Conservation (phyloP, 1,140 invertebrate genomes). For the Melitaea cinxia region DNA sequence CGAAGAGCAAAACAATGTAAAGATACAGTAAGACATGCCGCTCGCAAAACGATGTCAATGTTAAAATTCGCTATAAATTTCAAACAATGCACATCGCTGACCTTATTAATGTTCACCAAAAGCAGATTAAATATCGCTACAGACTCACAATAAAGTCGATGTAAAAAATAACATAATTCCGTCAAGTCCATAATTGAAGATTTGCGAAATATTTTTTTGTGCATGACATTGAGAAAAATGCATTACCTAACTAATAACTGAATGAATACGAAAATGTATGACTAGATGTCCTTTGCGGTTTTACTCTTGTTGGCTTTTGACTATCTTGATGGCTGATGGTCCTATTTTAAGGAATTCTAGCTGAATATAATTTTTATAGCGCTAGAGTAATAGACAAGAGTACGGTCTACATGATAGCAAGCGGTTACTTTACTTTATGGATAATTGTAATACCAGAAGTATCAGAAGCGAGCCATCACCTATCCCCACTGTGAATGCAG, state of each 20-base stretch:
- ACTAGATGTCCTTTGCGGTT: neutral
- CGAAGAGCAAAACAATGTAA: neutral
- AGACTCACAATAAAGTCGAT: neutral
- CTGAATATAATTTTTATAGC: too few relatives aligned
- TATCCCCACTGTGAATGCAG: too few relatives aligned
- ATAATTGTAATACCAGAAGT: too few relatives aligned
- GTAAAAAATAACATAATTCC: slow-evolving; percentile 5
- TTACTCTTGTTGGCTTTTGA: neutral
- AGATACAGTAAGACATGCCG: neutral
- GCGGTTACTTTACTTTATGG: too few relatives aligned
- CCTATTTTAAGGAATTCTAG: too few relatives aligned
- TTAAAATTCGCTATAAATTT: neutral
- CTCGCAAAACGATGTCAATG: neutral
- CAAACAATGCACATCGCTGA: neutral
- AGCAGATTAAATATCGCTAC: neutral
- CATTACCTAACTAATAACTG: slow-evolving; percentile 21
- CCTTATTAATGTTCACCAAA: slow-evolving; percentile 1
- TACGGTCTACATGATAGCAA: too few relatives aligned
- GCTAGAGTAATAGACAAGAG: too few relatives aligned
- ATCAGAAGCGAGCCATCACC: too few relatives aligned
- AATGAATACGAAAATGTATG: slow-evolving; percentile 39
- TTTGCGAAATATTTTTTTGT: slow-evolving; percentile 18
- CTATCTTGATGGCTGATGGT: too few relatives aligned
- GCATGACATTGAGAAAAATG: slow-evolving; percentile 26
- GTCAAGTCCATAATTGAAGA: neutral